Evolutionary conservation across 2,888 invertebrate genomes (phyloP).

Genomic region (Proisotoma minuta): DNA sequence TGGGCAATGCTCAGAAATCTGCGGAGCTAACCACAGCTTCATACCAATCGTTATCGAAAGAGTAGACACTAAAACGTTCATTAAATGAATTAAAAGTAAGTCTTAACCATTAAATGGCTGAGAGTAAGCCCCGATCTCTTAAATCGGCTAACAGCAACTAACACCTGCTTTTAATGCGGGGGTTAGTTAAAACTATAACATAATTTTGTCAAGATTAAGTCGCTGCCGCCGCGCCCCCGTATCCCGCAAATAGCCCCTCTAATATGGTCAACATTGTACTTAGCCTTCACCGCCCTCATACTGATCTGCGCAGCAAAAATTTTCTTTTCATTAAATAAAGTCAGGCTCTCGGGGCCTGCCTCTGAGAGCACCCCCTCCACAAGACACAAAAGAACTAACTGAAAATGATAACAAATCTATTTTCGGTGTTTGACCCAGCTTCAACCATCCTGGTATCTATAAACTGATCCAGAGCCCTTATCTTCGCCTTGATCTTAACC

Average conservation of each 20-base stretch:
- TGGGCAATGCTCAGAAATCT: constrained; percentile 78
- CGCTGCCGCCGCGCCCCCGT: constrained; percentile 60
- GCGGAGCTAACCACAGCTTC: constrained; percentile 73
- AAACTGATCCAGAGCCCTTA: constrained; percentile 60
- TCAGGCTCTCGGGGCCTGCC: too few species aligned
- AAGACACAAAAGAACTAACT: too few species aligned
- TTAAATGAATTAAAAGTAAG: constrained; percentile 56
- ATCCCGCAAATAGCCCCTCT: constrained; percentile 66
- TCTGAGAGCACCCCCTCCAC: too few species aligned
- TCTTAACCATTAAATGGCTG: constrained; percentile 60
- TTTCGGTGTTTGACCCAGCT: too few species aligned
- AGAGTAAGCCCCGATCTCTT: constrained; percentile 67
- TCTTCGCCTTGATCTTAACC: constrained; percentile 55
- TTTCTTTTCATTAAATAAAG: too few species aligned
- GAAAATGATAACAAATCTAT: too few species aligned
- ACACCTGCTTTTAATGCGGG: constrained; percentile 62
- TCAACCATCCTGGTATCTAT: constrained; percentile 57
- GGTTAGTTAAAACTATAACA: constrained; percentile 57
- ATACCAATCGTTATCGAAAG: constrained; percentile 69
- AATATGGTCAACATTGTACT: constrained; percentile 54
- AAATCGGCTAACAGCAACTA: constrained; percentile 64
- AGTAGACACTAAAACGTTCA: constrained; percentile 56
- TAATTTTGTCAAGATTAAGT: constrained; percentile 67
- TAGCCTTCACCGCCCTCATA: constrained; percentile 52
- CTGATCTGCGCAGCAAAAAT: too few species aligned